These are phyloP conservation scores for Ariolimax columbianus DNA, from an alignment of 2,888 invertebrate species.

Conservation along the genomic window DNA sequence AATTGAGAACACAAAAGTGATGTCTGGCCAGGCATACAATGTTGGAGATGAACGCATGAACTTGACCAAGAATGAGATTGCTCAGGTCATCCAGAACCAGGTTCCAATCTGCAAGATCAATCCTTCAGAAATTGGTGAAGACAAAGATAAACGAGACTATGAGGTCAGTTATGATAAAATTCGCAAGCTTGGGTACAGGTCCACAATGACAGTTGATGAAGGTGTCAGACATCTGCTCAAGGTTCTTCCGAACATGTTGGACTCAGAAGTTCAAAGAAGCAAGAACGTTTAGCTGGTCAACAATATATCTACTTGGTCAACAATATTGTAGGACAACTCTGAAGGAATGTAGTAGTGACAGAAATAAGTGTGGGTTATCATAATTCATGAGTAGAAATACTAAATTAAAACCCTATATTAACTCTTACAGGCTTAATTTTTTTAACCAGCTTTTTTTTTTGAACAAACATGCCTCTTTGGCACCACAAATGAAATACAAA, in stretches of 20 bases:
- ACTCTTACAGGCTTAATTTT: too few relatives aligned
- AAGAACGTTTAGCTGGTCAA: conserved; percentile 63
- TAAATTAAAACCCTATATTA: too few relatives aligned
- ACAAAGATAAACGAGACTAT: conserved; percentile 78
- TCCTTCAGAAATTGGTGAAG: conserved; percentile 71
- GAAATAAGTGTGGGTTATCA: too few relatives aligned
- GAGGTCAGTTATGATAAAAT: conserved; percentile 77
- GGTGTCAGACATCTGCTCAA: conserved; percentile 74
- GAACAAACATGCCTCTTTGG: too few relatives aligned
- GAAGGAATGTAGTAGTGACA: too few relatives aligned
- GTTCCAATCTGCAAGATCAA: conserved; percentile 72
- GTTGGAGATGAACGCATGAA: conserved; percentile 78
- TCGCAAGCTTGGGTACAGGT: conserved; percentile 71
- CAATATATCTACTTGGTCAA: background rate
- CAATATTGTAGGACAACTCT: background rate
- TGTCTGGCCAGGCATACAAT: conserved; percentile 76
- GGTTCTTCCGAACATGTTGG: conserved; percentile 69
- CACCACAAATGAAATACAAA: too few relatives aligned
- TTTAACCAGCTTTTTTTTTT: too few relatives aligned
- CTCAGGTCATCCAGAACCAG: conserved; percentile 69
- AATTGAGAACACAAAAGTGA: conserved; percentile 70
- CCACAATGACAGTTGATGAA: conserved; percentile 73
- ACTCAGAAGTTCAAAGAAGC: conserved; percentile 59
- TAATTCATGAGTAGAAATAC: too few relatives aligned
- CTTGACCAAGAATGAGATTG: conserved; percentile 76